phyloP scores from a whole-genome alignment of 1,140 invertebrate species.

The Thalassaphorura encarpata region DNA sequence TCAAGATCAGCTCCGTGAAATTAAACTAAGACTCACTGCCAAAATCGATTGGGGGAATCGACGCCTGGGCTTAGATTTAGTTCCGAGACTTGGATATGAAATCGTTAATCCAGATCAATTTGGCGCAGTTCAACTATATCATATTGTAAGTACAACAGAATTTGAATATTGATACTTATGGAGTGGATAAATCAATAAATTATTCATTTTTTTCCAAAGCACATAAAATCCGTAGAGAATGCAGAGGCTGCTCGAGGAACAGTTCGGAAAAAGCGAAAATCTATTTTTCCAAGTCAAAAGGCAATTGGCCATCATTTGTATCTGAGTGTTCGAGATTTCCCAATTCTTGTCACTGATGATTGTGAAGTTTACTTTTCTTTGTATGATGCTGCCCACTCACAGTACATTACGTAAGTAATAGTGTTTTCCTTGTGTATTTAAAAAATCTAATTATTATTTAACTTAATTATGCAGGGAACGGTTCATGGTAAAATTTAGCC shows the following conservation, averaged over 20 bases:
- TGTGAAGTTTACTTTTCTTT: slow-evolving; percentile 78
- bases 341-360: slow-evolving; percentile 68
- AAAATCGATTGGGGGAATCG: slow-evolving; percentile 94
- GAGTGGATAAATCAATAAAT: neutral
- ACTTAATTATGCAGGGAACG: slow-evolving; percentile 55
- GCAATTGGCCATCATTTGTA: slow-evolving; percentile 69
- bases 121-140: slow-evolving; percentile 77
- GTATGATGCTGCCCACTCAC: slow-evolving; percentile 61
- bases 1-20: slow-evolving; percentile 76
- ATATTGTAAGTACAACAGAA: slow-evolving; percentile 48
- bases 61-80: slow-evolving; percentile 80
- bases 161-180: no score
- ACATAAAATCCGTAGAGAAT: slow-evolving; percentile 68
- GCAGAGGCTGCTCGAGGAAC: slow-evolving; percentile 60
- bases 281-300: neutral
- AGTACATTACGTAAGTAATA: slow-evolving; percentile 43
- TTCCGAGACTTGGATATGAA: slow-evolving; percentile 71
- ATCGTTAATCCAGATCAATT: slow-evolving; percentile 42
- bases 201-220: slow-evolving; percentile 44
- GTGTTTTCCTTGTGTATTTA: slow-evolving; percentile 7
- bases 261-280: slow-evolving; percentile 7
- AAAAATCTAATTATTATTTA: slow-evolving; percentile 11
- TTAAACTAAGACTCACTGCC: slow-evolving; percentile 72
- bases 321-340: slow-evolving; percentile 79
- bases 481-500: slow-evolving; percentile 66